Conservation (phyloP, 2,888 invertebrate genomes). For the Polydrusus pterygomalis region DNA sequence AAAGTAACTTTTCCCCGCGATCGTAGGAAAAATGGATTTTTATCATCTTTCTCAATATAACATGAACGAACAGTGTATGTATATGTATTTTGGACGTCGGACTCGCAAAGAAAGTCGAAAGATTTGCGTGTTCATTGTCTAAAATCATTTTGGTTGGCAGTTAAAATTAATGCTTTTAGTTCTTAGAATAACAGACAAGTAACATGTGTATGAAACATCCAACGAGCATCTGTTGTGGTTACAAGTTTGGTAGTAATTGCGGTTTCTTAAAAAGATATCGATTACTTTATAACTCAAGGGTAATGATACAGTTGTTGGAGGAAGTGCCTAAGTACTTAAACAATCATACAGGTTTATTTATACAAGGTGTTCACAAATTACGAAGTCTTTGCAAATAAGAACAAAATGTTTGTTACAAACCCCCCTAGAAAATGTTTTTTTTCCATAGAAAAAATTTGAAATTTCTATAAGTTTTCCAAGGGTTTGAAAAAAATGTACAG, state of each 20-base stretch:
- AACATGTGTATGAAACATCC: conserved; percentile 37
- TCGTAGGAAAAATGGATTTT: no score
- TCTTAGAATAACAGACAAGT: conserved; percentile 41
- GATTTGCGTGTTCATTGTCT: conserved; percentile 4
- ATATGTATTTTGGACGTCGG: no score
- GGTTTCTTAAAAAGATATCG: conserved; percentile 50
- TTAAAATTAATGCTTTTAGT: conserved; percentile 41
- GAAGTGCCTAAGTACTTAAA: conserved; percentile 23
- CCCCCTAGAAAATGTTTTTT: no score
- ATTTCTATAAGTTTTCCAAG: no score
- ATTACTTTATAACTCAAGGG: conserved; percentile 44
- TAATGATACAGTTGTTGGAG: conserved; percentile 23
- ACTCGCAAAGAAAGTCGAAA: no score
- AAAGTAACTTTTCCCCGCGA: no score
- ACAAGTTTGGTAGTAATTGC: conserved; percentile 43
- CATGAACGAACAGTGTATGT: no score
- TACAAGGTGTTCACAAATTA: background rate
- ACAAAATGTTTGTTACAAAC: no score
- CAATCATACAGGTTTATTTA: background rate
- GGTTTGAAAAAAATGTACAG: no score
- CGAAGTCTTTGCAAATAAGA: no score
- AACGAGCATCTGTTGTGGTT: conserved; percentile 45
- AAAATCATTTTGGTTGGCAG: conserved; percentile 26
- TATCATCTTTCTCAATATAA: no score
- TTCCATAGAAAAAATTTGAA: no score